phyloP scores from a whole-genome alignment of 2,888 invertebrate species.

The Troides aeacus region DNA sequence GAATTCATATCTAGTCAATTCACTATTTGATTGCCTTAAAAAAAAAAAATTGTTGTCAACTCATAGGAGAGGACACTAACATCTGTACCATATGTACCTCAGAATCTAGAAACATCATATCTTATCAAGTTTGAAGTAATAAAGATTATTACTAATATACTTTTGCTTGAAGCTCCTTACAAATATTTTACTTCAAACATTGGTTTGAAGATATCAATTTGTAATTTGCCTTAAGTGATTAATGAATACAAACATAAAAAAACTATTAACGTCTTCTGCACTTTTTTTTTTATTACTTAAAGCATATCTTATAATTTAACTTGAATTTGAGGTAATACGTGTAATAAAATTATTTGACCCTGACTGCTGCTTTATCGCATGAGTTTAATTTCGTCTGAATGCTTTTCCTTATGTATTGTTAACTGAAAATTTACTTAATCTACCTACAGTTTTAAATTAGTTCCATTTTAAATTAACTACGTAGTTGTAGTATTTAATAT shows the following conservation, averaged over 20 bases:
- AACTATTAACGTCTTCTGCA: background rate
- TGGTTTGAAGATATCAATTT: background rate
- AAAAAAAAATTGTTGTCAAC: too few relatives aligned
- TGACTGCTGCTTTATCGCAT: background rate
- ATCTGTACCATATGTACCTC: too few relatives aligned
- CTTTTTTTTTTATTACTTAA: background rate
- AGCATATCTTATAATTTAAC: background rate
- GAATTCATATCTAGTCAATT: too few relatives aligned
- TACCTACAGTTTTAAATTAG: background rate
- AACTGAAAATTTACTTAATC: background rate
- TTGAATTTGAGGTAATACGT: background rate
- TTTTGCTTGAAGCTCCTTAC: too few relatives aligned
- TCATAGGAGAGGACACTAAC: too few relatives aligned
- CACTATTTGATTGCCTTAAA: too few relatives aligned
- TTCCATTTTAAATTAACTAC: too few relatives aligned
- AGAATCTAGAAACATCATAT: too few relatives aligned
- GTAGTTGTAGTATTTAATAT: too few relatives aligned
- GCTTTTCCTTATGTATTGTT: background rate
- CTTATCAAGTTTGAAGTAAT: too few relatives aligned
- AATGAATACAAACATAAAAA: background rate
- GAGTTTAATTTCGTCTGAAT: background rate
- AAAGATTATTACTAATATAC: too few relatives aligned
- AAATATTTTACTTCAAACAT: too few relatives aligned
- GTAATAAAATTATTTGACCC: slow-evolving; percentile 1
- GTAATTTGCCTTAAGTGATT: background rate